Conservation (phyloP, 2,113 vertebrate genomes). For the Bufo gargarizans region DNA sequence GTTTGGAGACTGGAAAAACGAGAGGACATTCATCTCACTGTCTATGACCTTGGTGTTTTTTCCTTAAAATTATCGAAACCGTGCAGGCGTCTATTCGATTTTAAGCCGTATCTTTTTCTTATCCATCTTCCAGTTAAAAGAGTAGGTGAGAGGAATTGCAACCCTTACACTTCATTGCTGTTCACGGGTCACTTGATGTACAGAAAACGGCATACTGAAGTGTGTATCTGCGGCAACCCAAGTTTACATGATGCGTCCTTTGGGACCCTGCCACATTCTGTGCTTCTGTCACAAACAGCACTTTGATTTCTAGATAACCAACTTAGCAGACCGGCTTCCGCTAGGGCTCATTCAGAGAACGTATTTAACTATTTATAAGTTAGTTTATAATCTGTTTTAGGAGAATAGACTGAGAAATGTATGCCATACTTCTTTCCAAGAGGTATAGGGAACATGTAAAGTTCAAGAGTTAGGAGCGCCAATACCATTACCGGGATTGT, state of each 20-base stretch:
- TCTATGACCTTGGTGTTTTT: slow-evolving; percentile 37
- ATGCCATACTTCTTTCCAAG: slow-evolving; percentile 28
- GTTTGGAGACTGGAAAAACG: slow-evolving; percentile 50
- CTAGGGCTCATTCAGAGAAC: slow-evolving; percentile 45
- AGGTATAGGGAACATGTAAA: slow-evolving; percentile 20
- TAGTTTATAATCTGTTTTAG: slow-evolving; percentile 54
- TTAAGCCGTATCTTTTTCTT: slow-evolving; percentile 53
- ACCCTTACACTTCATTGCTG: slow-evolving; percentile 49
- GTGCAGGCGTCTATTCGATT: slow-evolving; percentile 46
- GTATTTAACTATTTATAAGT: slow-evolving; percentile 56
- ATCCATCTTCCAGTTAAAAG: slow-evolving; percentile 15
- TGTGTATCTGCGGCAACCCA: slow-evolving; percentile 28
- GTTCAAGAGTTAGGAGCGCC: slow-evolving; percentile 2
- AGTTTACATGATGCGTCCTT: slow-evolving; percentile 34
- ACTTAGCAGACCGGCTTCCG: slow-evolving; percentile 35
- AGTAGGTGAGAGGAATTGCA: slow-evolving; percentile 48
- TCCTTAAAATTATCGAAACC: slow-evolving; percentile 52
- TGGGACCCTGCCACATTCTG: slow-evolving; percentile 43
- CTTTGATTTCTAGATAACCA: slow-evolving; percentile 53
- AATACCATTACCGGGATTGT: background rate
- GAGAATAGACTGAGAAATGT: slow-evolving; percentile 46
- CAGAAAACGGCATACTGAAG: slow-evolving; percentile 48
- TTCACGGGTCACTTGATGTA: slow-evolving; percentile 50
- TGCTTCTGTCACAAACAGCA: slow-evolving; percentile 50
- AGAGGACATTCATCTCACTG: slow-evolving; percentile 52